Percentiles rank a stretch among this genome's conserved stretches.
Evolutionary conservation across 53 echinoderm and acorn worm species (phyloP).

Genomic region (Glandiceps talaboti): DNA sequence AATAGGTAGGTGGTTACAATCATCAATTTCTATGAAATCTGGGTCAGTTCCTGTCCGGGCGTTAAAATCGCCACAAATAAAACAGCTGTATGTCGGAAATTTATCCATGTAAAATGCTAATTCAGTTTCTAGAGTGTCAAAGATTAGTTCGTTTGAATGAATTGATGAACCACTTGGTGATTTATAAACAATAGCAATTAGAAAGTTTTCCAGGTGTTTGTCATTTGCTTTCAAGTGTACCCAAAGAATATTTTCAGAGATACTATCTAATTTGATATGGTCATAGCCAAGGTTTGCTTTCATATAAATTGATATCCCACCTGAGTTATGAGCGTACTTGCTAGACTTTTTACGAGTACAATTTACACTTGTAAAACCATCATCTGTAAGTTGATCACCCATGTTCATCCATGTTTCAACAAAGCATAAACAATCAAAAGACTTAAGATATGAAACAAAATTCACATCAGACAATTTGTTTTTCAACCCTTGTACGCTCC

Average conservation of each 20-base stretch:
- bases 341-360: neutral
- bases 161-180: neutral
- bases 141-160: neutral
- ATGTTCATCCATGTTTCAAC: neutral
- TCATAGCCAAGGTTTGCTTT: neutral
- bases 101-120: neutral
- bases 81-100: neutral
- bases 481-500: neutral
- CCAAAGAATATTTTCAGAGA: neutral
- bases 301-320: neutral
- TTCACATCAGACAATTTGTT: neutral
- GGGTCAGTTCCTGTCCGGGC: neutral
- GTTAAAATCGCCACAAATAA: neutral
- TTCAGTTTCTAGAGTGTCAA: neutral
- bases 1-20: neutral
- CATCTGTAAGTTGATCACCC: neutral
- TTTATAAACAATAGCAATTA: neutral
- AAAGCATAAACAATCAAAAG: neutral
- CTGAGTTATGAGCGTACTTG: neutral
- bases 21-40: neutral
- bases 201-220: neutral
- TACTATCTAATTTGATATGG: neutral
- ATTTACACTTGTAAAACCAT: neutral
- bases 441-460: neutral
- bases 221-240: neutral